Conservation (phyloP, 2,888 invertebrate genomes). For the Agelastica alni region DNA sequence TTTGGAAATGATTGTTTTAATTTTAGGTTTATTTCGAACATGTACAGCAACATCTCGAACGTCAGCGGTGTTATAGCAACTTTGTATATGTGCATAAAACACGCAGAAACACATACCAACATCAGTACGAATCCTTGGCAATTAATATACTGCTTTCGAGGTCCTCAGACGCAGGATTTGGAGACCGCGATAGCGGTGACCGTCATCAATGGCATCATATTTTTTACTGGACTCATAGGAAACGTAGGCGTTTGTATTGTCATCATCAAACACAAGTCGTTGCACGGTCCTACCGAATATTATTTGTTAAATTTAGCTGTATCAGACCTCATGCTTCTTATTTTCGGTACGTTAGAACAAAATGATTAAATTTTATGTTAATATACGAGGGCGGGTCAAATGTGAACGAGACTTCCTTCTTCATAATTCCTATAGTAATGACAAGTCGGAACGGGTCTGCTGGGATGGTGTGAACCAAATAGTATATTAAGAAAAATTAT, state of each 20-base stretch:
- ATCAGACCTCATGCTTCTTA: conserved; percentile 79
- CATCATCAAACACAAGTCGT: conserved; percentile 75
- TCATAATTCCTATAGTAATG: no score
- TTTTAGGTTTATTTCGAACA: not conserved
- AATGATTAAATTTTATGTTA: no score
- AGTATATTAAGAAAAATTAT: no score
- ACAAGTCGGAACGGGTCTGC: no score
- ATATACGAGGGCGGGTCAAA: no score
- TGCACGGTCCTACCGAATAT: conserved; percentile 92
- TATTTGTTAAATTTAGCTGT: conserved; percentile 88
- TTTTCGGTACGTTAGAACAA: conserved; percentile 86
- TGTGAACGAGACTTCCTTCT: no score
- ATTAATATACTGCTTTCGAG: conserved; percentile 44
- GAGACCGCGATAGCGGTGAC: conserved; percentile 62
- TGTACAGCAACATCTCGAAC: not conserved
- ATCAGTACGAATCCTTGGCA: conserved; percentile 36
- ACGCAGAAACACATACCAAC: conserved; percentile 25
- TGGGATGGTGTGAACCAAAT: no score
- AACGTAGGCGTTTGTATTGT: conserved; percentile 85
- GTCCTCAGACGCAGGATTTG: conserved; percentile 50
- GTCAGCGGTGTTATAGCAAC: not conserved
- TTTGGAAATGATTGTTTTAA: no score
- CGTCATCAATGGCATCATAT: conserved; percentile 73
- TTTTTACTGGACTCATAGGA: conserved; percentile 82
- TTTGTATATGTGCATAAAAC: conserved; percentile 23